Evolutionary conservation across 1,140 invertebrate genomes (phyloP).

Genomic region (Oryctes rhinoceros): DNA sequence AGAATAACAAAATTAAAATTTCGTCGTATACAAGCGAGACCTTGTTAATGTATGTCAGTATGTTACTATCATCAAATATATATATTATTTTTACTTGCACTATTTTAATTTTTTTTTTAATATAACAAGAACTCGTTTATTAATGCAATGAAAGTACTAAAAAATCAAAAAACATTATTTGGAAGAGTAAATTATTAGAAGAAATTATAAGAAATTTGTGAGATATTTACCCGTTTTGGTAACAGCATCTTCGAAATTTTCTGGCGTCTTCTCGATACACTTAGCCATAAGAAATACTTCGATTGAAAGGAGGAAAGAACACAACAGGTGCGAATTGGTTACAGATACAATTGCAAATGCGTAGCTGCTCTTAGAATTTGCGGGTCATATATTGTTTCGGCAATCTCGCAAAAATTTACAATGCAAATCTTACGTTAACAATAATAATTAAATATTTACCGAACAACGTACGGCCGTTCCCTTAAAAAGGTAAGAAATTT

Average conservation of each 20-base stretch:
- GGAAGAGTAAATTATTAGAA: background rate
- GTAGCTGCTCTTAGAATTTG: background rate
- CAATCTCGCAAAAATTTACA: slow-evolving; percentile 21
- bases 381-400: slow-evolving; percentile 4
- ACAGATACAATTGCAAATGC: background rate
- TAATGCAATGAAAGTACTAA: too few relatives aligned
- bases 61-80: too few relatives aligned
- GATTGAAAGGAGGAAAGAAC: background rate
- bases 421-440: slow-evolving; percentile 7
- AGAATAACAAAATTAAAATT: too few relatives aligned
- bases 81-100: too few relatives aligned
- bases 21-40: too few relatives aligned
- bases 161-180: too few relatives aligned
- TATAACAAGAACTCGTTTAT: too few relatives aligned
- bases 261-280: slow-evolving; percentile 27
- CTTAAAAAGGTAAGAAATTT: too few relatives aligned
- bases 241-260: slow-evolving; percentile 40
- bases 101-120: too few relatives aligned
- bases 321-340: background rate
- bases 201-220: background rate
- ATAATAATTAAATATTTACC: slow-evolving; percentile 21
- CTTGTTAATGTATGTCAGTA: too few relatives aligned
- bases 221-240: background rate
- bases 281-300: slow-evolving; percentile 1
- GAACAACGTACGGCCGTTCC: too few relatives aligned